Percentiles rank a stretch among this genome's conserved stretches.
Evolutionary conservation across 2,797 vertebrate genomes (phyloP).

Genomic region (Erithacus rubecula): DNA sequence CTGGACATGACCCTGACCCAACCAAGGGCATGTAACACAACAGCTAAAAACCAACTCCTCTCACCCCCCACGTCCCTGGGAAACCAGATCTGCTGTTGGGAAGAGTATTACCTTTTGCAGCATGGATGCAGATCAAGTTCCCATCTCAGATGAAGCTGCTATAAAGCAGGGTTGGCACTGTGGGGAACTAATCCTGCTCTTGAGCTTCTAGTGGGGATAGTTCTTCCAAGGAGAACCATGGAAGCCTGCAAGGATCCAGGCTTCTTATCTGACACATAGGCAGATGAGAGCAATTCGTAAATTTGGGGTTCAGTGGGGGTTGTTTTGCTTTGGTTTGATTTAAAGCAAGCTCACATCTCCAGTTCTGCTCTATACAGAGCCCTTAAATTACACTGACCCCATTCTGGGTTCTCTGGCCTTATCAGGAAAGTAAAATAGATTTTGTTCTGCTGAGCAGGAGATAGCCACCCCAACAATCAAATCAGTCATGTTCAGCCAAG

Average conservation of each 20-base stretch:
- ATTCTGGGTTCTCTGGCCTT: background rate
- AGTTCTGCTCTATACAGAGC: background rate
- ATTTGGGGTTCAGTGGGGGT: rapidly evolving
- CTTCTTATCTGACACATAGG: background rate
- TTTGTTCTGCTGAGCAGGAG: background rate
- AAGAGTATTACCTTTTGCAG: background rate
- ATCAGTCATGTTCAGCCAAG: background rate
- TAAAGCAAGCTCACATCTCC: background rate
- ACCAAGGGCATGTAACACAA: background rate
- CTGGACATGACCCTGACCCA: background rate
- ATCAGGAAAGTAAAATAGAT: background rate
- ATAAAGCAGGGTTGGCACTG: rapidly evolving
- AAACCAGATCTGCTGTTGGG: background rate
- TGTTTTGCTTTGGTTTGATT: background rate
- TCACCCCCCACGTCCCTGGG: background rate
- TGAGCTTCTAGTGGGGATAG: background rate
- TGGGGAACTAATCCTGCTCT: background rate
- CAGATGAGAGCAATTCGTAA: background rate
- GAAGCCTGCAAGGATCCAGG: background rate
- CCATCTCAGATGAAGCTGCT: background rate
- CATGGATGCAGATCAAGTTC: background rate
- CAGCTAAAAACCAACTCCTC: background rate
- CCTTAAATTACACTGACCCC: background rate
- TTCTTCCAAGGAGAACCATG: background rate
- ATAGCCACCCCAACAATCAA: background rate